These are phyloP conservation scores for Acanthurus lineatus DNA, from an alignment of 2,797 vertebrate species.

Conservation along the genomic window DNA sequence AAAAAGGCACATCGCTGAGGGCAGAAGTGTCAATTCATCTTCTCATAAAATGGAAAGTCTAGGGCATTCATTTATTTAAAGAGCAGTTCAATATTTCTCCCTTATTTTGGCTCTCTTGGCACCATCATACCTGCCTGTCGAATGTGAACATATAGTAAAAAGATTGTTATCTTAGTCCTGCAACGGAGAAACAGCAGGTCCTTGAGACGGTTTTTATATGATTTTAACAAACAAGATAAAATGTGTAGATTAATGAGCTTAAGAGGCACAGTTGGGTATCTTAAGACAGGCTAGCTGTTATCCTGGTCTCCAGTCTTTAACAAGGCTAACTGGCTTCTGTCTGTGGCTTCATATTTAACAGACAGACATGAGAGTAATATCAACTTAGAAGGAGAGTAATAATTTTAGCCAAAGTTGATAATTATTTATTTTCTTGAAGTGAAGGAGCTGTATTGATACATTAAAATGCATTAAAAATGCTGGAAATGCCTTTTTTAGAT, in stretches of 20 bases:
- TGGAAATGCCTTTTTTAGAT: constrained; percentile 2
- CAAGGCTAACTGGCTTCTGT: not conserved
- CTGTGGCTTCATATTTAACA: not conserved
- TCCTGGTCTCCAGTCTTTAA: not conserved
- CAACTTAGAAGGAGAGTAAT: constrained; percentile 1
- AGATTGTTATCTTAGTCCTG: not conserved
- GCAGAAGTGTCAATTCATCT: constrained; percentile 41
- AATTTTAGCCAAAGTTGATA: constrained; percentile 26
- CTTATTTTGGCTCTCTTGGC: not conserved
- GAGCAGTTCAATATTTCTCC: not conserved
- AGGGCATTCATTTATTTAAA: no score
- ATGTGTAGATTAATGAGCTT: not conserved
- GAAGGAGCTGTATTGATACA: constrained; percentile 8
- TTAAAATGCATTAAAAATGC: constrained; percentile 24
- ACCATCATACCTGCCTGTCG: not conserved
- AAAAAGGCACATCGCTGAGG: constrained; percentile 45
- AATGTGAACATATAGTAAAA: not conserved
- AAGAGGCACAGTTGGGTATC: not conserved
- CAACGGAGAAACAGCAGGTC: not conserved
- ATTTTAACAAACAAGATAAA: not conserved
- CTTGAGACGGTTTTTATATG: not conserved
- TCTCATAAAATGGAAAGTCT: constrained; percentile 33
- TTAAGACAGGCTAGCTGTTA: not conserved
- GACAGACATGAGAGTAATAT: not conserved
- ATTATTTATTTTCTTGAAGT: constrained; percentile 16